Base-by-base conservation (phyloP, 1,140 invertebrate species). In the Rhopalosiphum padi region DNA sequence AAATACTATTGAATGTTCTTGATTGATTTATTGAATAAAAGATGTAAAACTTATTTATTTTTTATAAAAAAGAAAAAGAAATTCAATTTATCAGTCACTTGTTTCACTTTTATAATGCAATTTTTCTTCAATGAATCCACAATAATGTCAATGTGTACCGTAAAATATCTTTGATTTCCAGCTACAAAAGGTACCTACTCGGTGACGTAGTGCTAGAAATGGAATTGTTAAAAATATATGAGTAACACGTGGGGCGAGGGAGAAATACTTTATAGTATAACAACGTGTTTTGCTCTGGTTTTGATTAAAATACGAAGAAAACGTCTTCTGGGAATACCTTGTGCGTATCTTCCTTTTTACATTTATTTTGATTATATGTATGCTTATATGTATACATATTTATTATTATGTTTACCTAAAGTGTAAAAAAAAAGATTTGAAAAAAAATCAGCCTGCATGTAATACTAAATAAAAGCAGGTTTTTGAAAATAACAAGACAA, bases 301-400 rank as follows among this genome's bases (percentile, higher is more conserved):
- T 93, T 93, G 91, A 93, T 93, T 93, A 93, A 93, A 93, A 93
- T 93, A 93, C 82, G 51, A 85, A 93, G 91, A 90, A 90, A 90
- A 93, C 51, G 23, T 86, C 91, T 93, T 37, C 30, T n/a, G 91
- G 91, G 91, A 93, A 93, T 93, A 55, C 82, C 21, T 25, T 25
- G 77, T 92, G 91, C 35, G 90, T 25, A 93, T 51, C 82, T 55
- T 90, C 51, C 51, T 90, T 90, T 90, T 93, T 93, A 93, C 82
- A 93, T 93, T 93, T 93, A 93, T 93, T 93, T 93, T 86, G 82
- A 92, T 85, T 83, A 51, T 83, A 83, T 91, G 11, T 83, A 30
- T 30, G 43, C 43, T 22, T 37, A 90, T n/a, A 41, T 90, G 22
- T 88, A 86, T 86, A 86, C 77, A 82, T 82, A 82, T 82, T 68